Base-by-base conservation (phyloP, 2,797 vertebrate genomes). In the Falco berigora region DNA sequence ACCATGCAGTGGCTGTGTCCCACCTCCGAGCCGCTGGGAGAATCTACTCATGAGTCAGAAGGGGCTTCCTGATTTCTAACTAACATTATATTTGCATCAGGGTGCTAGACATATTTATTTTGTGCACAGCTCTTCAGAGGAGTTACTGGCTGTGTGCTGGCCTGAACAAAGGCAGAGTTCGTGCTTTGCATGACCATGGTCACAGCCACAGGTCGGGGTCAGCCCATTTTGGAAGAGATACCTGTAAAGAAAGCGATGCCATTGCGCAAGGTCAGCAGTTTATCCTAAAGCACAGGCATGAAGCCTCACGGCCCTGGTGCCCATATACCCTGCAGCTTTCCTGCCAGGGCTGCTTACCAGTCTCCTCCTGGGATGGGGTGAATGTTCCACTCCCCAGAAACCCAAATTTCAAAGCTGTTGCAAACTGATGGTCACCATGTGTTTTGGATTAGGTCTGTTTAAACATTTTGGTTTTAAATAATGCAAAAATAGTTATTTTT, bases 171-270 rank as follows among this genome's bases (percentile, higher is more conserved):
- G 0, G 5, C 24, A 22, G 40, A 34, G 23, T 13, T 46, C 14
- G 3, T 71, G 47, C n/a, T 72, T 64, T 66, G 30, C 56, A 15
- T 25, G 38, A n/a, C 34, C 18, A 5, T 3, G 47, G 42, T 49
- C 36, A 49, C 7, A 66, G 52, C 15, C 2, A 4, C 21, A 3
- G 5, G 12, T 34, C 14, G 36, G 32, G 58, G 52, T 1, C 1
- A 62, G 59, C 19, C 27, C n/a, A 7, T 56, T 71, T 85, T 1
- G 2, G 69, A 62, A 86, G 47, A 72, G 9, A 53, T 22, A 32
- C 7, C 12, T 49, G 28, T 40, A 17, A 76, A 73, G 47, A 47
- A 71, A 67, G 16, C 7, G 44, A 62, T 49, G 42, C 7, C 24
- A 30, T 3, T 63, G 27, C 58, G 50, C 12, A 16, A 38, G 21